Evolutionary conservation across 2,888 invertebrate species (phyloP), one percentile per base, ranked within the genome.

Genomic region (Adineta ricciae): DNA sequence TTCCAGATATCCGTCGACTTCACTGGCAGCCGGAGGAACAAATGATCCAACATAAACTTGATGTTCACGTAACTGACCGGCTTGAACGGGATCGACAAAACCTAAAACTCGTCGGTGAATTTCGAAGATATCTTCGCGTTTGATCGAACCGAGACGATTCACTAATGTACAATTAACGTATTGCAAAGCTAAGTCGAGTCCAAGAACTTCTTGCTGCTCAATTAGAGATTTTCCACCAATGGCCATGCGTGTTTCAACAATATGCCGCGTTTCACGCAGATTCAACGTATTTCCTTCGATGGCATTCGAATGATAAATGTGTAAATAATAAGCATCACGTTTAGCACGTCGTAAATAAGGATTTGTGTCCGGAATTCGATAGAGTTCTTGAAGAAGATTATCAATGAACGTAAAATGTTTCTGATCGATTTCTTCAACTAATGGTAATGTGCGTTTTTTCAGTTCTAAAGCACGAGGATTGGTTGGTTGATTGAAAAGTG

Each of bases 211-310:
- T 92, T 97, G 97, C 90, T 98, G 98, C 89, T 98, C 98, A 88
- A 95, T 93, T 84, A 98, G 94, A 89, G 96, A 96, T 91, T 97
- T 97, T 0, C 96, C 94, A 0, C 94, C 94, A 88, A 94, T 90
- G 11, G 92, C 92, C 87, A 92, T 93, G 78, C 94, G 93, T 0
- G 97, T 97, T 91, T 98, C 97, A 38, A 98, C 92, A 86, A 98
- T 93, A 86, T 94, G 94, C 87, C 96, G 92, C 0, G 97, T 95
- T 90, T 98, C 96, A 38, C 94, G 93, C 73, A 98, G 92, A 4
- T 95, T 94, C 94, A 99, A 95, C 0, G 97, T 97, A 89, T 83
- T 98, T 0, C 97, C 97, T 91, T 98, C 98, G 87, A 98, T 96
- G 41, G 95, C 97, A 32, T 96, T 96, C 0, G 97, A 96, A 89